A percentile compares a stretch with the other conserved stretches of the same genome.
Conservation (phyloP, 2,113 vertebrate genomes). For the Syngnathus typhle region DNA sequence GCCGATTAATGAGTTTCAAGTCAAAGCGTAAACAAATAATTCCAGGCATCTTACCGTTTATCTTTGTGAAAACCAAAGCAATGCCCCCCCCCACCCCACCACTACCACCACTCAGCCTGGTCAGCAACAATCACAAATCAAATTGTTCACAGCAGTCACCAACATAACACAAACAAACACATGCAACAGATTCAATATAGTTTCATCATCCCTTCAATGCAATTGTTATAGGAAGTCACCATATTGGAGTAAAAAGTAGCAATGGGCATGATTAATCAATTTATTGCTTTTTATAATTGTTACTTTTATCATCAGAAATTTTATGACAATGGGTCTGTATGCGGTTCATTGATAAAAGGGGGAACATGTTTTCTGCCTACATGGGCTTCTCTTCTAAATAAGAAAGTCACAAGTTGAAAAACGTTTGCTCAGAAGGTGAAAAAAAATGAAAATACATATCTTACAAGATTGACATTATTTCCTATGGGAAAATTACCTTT, state of each 20-base stretch:
- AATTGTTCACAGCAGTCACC: background rate
- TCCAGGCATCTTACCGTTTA: background rate
- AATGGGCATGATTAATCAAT: background rate
- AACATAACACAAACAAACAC: slow-evolving; percentile 29
- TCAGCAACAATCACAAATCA: slow-evolving; percentile 29
- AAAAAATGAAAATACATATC: no score
- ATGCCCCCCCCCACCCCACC: slow-evolving; percentile 26
- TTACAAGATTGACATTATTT: no score
- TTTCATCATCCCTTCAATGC: background rate
- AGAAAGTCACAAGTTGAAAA: no score
- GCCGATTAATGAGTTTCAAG: background rate
- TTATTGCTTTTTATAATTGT: background rate
- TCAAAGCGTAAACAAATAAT: slow-evolving; percentile 6
- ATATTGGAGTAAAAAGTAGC: background rate
- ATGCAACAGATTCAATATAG: slow-evolving; percentile 55
- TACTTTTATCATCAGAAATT: background rate
- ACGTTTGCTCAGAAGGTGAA: no score
- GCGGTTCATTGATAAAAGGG: no score
- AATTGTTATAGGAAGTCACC: background rate
- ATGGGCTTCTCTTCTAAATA: no score
- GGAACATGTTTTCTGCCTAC: no score
- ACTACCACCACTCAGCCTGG: slow-evolving; percentile 37
- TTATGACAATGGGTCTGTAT: no score
- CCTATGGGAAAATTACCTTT: no score
- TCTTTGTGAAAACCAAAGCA: slow-evolving; percentile 3